Percentiles rank a stretch among this genome's conserved stretches.
Evolutionary conservation across 2,797 vertebrate species (phyloP).

Genomic region (Anniella stebbinsi): DNA sequence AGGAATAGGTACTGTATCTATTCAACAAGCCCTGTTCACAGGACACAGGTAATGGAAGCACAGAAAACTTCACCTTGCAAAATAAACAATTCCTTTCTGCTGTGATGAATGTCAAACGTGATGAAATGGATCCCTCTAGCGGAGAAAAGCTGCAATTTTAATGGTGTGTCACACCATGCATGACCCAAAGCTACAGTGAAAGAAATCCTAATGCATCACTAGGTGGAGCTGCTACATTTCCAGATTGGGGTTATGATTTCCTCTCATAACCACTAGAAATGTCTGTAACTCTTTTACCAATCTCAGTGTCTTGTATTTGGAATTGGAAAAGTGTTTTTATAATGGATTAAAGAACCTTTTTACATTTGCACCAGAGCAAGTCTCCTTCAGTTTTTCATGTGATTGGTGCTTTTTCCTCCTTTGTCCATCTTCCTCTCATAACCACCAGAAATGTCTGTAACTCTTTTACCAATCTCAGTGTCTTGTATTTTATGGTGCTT

Average conservation of each 20-base stretch:
- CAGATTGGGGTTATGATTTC: not conserved
- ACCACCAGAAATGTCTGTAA: not conserved
- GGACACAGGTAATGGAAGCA: not conserved
- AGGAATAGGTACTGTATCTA: not conserved
- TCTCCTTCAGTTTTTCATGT: too few relatives aligned
- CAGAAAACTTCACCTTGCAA: rapidly evolving
- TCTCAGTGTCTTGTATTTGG: not conserved
- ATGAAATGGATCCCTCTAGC: slow-evolving; percentile 53
- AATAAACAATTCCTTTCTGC: rapidly evolving
- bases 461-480: not conserved
- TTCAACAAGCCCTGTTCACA: not conserved
- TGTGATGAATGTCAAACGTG: not conserved
- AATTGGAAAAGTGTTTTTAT: too few relatives aligned
- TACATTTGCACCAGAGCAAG: too few relatives aligned
- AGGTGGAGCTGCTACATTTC: not conserved
- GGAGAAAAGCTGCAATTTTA: slow-evolving; percentile 10
- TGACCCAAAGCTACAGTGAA: not conserved
- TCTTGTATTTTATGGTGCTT: not conserved
- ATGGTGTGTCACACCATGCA: too few relatives aligned
- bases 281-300: not conserved
- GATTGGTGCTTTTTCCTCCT: too few relatives aligned
- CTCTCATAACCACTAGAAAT: not conserved
- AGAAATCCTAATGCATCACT: not conserved
- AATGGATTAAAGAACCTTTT: too few relatives aligned
- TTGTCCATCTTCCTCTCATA: not conserved